Evolutionary conservation across 2,113 vertebrate genomes (phyloP).

Genomic region (Mixornis gularis): DNA sequence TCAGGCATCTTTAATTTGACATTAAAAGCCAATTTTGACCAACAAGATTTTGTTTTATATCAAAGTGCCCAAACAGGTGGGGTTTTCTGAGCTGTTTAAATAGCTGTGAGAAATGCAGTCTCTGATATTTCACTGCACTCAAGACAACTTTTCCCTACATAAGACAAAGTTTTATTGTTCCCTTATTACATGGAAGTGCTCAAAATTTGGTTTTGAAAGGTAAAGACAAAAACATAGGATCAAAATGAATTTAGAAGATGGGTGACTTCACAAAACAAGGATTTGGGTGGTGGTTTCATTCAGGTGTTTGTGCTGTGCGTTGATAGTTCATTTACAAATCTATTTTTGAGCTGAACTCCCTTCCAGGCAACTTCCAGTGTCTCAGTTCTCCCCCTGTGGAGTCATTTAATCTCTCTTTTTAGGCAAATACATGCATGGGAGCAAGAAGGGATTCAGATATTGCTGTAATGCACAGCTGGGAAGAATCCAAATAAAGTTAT

Average conservation of each 20-base stretch:
- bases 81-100: neutral
- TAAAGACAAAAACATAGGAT: neutral
- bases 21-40: neutral
- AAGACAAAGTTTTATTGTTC: neutral
- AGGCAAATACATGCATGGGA: neutral
- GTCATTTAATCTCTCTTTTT: neutral
- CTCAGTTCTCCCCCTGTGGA: neutral
- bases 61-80: neutral
- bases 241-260: neutral
- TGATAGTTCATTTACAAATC: neutral
- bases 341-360: neutral
- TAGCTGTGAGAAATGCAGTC: neutral
- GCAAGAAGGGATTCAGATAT: neutral
- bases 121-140: neutral
- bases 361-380: neutral
- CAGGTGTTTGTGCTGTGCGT: neutral
- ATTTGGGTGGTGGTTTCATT: neutral
- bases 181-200: neutral
- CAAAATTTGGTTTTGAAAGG: neutral
- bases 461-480: neutral
- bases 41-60: neutral
- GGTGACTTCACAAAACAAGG: neutral
- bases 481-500: neutral
- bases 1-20: neutral
- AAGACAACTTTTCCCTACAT: fast-evolving